Conservation (phyloP, 2,113 vertebrate genomes). For the Delphinus delphis region DNA sequence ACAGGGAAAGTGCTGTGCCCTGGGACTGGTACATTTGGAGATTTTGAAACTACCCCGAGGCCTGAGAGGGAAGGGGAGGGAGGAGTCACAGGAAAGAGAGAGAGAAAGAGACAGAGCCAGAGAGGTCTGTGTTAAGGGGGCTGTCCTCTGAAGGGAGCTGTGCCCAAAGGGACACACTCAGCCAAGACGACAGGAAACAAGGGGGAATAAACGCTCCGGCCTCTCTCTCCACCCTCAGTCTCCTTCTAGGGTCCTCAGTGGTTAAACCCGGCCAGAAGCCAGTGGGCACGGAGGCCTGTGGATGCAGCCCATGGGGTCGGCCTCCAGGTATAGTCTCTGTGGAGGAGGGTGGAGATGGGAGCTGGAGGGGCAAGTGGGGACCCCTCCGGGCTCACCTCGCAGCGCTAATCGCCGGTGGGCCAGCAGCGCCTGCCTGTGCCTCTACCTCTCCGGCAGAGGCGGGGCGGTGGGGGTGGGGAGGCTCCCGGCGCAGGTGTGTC, state of each 20-base stretch:
- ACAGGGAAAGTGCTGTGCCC: neutral
- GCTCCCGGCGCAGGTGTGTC: neutral
- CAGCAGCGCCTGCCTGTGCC: neutral
- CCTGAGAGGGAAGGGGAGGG: neutral
- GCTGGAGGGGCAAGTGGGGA: neutral
- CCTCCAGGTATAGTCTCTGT: neutral
- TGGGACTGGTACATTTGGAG: neutral
- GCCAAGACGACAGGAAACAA: neutral
- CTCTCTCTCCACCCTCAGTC: neutral
- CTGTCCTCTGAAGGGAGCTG: neutral
- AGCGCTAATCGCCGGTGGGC: fast-evolving
- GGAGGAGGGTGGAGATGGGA: neutral
- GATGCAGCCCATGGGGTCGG: neutral
- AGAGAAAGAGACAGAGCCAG: neutral
- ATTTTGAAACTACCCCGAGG: neutral
- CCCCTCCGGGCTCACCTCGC: neutral
- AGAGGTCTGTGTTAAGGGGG: neutral
- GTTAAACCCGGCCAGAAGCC: neutral
- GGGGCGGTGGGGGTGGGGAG: neutral
- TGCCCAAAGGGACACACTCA: neutral
- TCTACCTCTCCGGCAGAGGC: neutral
- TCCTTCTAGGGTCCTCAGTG: neutral
- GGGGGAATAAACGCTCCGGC: fast-evolving
- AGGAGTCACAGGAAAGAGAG: too few relatives aligned
- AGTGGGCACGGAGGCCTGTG: fast-evolving